Evolutionary conservation across 2,888 invertebrate genomes (phyloP).

Genomic region (Girardia tigrina): DNA sequence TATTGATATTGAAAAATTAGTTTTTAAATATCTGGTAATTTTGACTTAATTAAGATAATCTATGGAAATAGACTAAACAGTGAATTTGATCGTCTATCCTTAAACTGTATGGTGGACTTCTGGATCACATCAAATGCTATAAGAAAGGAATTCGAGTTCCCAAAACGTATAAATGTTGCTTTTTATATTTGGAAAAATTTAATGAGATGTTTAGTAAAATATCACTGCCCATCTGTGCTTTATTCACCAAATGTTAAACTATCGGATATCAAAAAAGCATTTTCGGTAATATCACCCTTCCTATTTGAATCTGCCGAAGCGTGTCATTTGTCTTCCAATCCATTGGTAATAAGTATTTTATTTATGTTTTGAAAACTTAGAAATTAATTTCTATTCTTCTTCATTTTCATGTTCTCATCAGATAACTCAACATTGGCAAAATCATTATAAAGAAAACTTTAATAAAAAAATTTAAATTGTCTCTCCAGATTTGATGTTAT

Average conservation of each 20-base stretch:
- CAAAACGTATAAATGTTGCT: conserved; percentile 42
- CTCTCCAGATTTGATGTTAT: no score
- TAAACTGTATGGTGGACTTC: conserved; percentile 48
- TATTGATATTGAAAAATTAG: no score
- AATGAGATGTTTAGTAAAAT: conserved; percentile 43
- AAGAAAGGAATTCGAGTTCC: conserved; percentile 50
- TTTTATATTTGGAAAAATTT: conserved; percentile 9
- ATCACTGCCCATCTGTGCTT: conserved; percentile 46
- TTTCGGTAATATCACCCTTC: conserved; percentile 42
- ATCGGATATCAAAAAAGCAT: conserved; percentile 43
- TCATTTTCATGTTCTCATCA: no score
- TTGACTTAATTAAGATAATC: conserved; percentile 45
- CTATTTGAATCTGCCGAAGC: conserved; percentile 48
- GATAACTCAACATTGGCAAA: no score
- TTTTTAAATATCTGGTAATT: no score
- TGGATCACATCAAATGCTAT: conserved; percentile 48
- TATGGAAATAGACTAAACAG: conserved; percentile 47
- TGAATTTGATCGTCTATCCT: conserved; percentile 44
- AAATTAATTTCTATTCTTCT: no score
- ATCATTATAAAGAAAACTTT: no score
- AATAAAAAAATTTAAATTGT: no score
- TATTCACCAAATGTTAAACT: conserved; percentile 44
- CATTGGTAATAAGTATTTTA: background rate
- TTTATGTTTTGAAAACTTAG: background rate
- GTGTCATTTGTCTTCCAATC: conserved; percentile 40